A percentile compares a stretch with the other conserved stretches of the same genome.
phyloP scores from a whole-genome alignment of 2,113 vertebrate genomes.

The Neodontobutis hainanensis region DNA sequence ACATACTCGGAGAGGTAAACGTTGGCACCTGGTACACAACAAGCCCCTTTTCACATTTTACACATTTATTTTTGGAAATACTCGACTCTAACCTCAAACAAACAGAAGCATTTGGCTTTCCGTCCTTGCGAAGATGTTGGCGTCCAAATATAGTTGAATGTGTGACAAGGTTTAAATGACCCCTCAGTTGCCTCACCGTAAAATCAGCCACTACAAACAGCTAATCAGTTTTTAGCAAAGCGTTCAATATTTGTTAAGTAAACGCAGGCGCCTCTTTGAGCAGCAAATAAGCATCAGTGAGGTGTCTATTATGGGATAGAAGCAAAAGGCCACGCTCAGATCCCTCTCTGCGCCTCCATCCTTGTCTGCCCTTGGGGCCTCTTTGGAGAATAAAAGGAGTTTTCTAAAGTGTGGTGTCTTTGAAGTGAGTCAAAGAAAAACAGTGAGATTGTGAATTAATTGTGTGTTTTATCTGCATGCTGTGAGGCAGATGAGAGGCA shows the following conservation, averaged over 20 bases:
- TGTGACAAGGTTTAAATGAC: slow-evolving; percentile 19
- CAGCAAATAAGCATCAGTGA: slow-evolving; percentile 43
- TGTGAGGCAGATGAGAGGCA: slow-evolving; percentile 29
- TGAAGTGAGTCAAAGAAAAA: slow-evolving; percentile 65
- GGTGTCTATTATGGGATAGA: slow-evolving; percentile 35
- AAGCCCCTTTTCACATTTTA: neutral
- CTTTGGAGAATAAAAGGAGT: slow-evolving; percentile 46
- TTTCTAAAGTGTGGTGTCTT: slow-evolving; percentile 57
- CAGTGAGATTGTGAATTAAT: slow-evolving; percentile 47
- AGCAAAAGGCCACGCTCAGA: slow-evolving; percentile 37
- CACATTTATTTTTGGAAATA: slow-evolving; percentile 1
- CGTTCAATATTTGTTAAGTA: slow-evolving; percentile 56
- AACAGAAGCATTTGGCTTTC: slow-evolving; percentile 20
- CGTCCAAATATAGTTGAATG: slow-evolving; percentile 43
- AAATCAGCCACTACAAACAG: slow-evolving; percentile 36
- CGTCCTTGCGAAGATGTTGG: slow-evolving; percentile 24
- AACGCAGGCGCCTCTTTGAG: slow-evolving; percentile 44
- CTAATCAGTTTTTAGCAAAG: slow-evolving; percentile 46
- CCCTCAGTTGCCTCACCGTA: slow-evolving; percentile 17
- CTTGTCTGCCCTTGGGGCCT: slow-evolving; percentile 40
- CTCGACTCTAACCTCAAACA: neutral
- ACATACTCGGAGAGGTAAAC: neutral
- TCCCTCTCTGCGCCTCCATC: slow-evolving; percentile 43
- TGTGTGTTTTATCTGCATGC: slow-evolving; percentile 39
- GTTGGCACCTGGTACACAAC: neutral